Conservation (phyloP, 2,888 invertebrate species). For the Polyommatus iphigenia region DNA sequence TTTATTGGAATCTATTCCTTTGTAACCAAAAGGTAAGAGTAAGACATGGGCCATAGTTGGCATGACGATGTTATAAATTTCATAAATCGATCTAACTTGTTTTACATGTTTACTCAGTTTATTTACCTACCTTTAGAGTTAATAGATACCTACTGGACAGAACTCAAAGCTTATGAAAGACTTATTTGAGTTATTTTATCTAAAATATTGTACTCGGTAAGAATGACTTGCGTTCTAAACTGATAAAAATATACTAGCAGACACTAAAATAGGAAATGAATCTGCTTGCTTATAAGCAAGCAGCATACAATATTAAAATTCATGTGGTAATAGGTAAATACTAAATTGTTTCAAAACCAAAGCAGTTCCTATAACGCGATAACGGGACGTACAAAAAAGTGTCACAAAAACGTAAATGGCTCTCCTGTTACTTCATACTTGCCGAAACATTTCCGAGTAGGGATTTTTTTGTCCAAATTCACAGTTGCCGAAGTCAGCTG, state of each 20-base stretch:
- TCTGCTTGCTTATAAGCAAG: neutral
- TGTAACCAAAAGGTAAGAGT: neutral
- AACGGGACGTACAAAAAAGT: conserved; percentile 23
- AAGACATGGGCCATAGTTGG: neutral
- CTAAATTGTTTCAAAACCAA: neutral
- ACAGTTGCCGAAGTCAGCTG: conserved; percentile 36
- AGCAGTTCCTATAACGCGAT: neutral
- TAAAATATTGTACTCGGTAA: too few relatives aligned
- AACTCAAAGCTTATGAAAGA: neutral
- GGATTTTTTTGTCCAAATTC: conserved; percentile 41
- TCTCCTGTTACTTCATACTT: conserved; percentile 51
- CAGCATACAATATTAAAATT: neutral
- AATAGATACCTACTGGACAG: neutral
- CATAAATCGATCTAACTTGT: neutral
- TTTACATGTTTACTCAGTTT: neutral
- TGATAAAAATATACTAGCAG: neutral
- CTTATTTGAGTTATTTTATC: too few relatives aligned
- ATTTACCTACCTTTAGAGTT: neutral
- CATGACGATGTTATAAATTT: neutral
- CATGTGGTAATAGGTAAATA: neutral
- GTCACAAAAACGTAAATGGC: conserved; percentile 39
- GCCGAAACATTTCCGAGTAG: conserved; percentile 52
- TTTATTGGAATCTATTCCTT: neutral
- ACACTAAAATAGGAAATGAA: neutral
- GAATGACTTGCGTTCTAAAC: too few relatives aligned